phyloP scores from a whole-genome alignment of 2,113 vertebrate species.

The Parus major region DNA sequence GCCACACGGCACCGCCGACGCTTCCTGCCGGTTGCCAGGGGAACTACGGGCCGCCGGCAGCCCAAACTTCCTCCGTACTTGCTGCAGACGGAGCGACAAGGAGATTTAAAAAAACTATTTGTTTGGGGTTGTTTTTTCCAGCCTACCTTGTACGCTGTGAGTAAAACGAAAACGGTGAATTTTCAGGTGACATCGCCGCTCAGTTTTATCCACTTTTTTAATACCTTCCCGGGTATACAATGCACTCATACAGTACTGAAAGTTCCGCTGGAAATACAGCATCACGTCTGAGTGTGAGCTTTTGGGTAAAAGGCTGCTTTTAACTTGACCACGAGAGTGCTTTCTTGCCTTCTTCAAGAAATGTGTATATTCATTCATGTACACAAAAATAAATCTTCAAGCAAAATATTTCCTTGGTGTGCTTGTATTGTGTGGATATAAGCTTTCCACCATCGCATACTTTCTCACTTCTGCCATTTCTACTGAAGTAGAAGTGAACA shows the following conservation, averaged over 20 bases:
- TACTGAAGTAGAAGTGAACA: not conserved
- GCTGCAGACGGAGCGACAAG: too few relatives aligned
- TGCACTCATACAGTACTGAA: not conserved
- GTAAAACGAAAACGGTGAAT: not conserved
- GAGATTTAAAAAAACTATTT: fast-evolving
- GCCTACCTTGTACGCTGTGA: fast-evolving
- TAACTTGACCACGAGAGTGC: not conserved
- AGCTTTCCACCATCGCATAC: not conserved
- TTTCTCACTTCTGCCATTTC: not conserved
- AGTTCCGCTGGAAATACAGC: not conserved
- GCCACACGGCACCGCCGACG: not conserved
- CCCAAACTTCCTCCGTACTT: not conserved
- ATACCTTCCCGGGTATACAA: not conserved
- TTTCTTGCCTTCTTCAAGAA: not conserved
- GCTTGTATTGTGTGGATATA: not conserved
- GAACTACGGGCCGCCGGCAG: conserved; percentile 21
- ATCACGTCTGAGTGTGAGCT: not conserved
- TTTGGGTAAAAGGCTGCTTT: not conserved
- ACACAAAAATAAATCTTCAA: not conserved
- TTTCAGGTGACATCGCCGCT: not conserved
- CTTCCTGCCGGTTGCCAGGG: conserved; percentile 27
- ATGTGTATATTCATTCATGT: not conserved
- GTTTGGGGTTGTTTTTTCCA: fast-evolving
- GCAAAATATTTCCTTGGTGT: not conserved
- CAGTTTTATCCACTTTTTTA: not conserved